phyloP scores from a whole-genome alignment of 2,888 invertebrate species.

The Athalia cordata region DNA sequence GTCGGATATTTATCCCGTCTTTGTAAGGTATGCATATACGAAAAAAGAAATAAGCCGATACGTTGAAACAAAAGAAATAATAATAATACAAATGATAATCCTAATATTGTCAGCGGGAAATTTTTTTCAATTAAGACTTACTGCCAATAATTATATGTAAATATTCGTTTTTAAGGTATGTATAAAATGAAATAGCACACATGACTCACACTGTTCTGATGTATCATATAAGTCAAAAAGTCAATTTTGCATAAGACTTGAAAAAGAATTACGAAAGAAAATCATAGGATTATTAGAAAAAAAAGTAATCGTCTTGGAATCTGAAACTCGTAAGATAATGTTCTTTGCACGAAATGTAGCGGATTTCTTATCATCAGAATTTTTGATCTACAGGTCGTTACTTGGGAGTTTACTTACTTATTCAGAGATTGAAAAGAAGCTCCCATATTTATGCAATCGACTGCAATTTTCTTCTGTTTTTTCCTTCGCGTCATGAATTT shows the following conservation, averaged over 20 bases:
- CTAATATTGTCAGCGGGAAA: neutral
- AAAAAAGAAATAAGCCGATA: neutral
- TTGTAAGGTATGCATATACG: too few species aligned
- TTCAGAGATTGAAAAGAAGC: constrained; percentile 5
- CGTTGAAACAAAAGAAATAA: constrained; percentile 1
- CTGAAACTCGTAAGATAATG: neutral
- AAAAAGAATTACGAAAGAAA: neutral
- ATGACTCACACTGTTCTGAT: too few species aligned
- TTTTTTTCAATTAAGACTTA: constrained; percentile 54
- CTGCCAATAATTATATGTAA: constrained; percentile 69
- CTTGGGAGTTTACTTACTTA: constrained; percentile 19
- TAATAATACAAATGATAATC: neutral
- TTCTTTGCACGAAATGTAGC: constrained; percentile 15
- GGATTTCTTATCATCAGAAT: constrained; percentile 4
- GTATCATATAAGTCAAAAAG: too few species aligned
- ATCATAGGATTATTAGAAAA: neutral
- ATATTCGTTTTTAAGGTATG: constrained; percentile 55
- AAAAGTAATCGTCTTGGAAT: neutral
- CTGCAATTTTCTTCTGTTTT: constrained; percentile 7
- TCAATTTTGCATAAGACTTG: neutral
- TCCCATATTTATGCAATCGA: constrained; percentile 13
- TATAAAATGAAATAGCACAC: too few species aligned
- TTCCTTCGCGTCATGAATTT: constrained; percentile 13
- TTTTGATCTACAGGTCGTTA: constrained; percentile 22
- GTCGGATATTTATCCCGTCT: too few species aligned